Percentiles rank a stretch among this genome's conserved stretches.
Evolutionary conservation across 2,797 vertebrate species (phyloP).

Genomic region (Toxotes lorentzi): DNA sequence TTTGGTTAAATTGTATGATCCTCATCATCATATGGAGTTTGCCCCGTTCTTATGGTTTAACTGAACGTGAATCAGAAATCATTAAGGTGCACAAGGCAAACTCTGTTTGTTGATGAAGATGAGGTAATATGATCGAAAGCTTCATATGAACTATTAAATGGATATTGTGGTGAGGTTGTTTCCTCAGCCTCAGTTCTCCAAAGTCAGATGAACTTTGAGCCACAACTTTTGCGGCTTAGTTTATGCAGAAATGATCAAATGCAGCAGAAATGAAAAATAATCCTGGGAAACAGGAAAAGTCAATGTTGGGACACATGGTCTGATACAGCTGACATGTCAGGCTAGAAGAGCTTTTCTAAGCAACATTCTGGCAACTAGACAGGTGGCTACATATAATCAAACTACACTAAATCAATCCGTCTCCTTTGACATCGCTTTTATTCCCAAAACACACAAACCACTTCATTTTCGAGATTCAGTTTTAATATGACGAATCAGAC

Average conservation of each 20-base stretch:
- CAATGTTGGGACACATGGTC: not conserved
- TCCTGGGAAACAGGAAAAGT: not conserved
- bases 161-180: not conserved
- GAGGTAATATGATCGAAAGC: not conserved
- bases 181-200: not conserved
- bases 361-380: not conserved
- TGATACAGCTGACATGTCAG: not conserved
- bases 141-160: not conserved
- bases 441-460: not conserved
- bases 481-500: not conserved
- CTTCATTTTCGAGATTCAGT: not conserved
- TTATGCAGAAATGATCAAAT: not conserved
- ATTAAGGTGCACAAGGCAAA: too few relatives aligned
- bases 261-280: not conserved
- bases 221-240: not conserved
- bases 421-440: not conserved
- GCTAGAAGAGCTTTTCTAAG: not conserved
- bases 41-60: not conserved
- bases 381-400: not conserved
- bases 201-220: not conserved
- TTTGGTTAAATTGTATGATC: not conserved
- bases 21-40: not conserved
- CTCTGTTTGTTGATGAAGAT: not conserved
- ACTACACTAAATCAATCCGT: not conserved
- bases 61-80: too few relatives aligned